Conservation (phyloP, 2,797 vertebrate genomes). For the Xenops minutus region DNA sequence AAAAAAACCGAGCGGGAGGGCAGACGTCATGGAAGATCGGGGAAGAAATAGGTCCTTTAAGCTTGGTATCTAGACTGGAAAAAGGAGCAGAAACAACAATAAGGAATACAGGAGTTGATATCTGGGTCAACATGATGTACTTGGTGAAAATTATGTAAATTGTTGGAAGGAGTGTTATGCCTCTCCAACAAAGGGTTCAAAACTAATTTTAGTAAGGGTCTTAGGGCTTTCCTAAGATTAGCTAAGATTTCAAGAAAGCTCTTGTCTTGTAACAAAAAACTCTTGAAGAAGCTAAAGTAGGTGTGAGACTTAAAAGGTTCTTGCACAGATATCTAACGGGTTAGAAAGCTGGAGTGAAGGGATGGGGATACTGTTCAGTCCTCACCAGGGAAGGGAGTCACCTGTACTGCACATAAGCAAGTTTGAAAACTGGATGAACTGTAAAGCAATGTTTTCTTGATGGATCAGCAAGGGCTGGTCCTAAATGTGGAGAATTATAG, state of each 20-base stretch:
- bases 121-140: not conserved
- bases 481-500: not conserved
- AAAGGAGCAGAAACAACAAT: not conserved
- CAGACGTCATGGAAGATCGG: not conserved
- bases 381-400: not conserved
- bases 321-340: not conserved
- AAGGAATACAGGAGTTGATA: not conserved
- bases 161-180: not conserved
- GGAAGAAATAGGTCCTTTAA: not conserved
- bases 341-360: not conserved
- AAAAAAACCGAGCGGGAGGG: fast-evolving
- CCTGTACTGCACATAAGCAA: not conserved
- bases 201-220: not conserved
- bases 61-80: not conserved
- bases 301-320: not conserved
- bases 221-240: not conserved
- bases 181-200: not conserved
- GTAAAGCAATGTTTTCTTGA: not conserved
- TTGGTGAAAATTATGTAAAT: not conserved
- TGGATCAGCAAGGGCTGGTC: not conserved
- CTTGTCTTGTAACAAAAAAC: not conserved
- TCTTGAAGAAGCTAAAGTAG: not conserved
- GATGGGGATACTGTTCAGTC: not conserved
- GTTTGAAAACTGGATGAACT: not conserved
- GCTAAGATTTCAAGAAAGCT: not conserved